These are phyloP conservation scores for Drosophila melanosoma DNA, from an alignment of 2,888 invertebrate species.

Conservation along the genomic window DNA sequence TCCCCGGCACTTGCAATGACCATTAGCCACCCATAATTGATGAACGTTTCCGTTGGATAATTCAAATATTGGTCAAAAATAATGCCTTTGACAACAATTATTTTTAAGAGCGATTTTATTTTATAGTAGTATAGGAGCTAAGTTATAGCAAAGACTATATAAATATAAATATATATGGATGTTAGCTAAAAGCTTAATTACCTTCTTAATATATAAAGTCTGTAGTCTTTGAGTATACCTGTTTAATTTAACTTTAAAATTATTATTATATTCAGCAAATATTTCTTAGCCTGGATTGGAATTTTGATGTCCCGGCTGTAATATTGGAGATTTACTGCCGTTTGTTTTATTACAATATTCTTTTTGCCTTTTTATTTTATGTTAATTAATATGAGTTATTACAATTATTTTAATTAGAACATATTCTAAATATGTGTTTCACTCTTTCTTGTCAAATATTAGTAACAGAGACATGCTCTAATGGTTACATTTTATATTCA, in stretches of 20 bases:
- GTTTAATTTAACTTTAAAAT: background rate
- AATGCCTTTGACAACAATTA: background rate
- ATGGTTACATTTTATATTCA: background rate
- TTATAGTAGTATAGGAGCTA: background rate
- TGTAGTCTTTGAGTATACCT: background rate
- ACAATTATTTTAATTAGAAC: background rate
- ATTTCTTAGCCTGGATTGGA: too few relatives aligned
- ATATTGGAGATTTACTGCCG: background rate
- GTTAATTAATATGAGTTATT: background rate
- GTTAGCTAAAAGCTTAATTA: background rate
- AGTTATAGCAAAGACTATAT: background rate
- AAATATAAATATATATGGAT: background rate
- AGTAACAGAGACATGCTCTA: background rate
- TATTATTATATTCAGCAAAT: background rate
- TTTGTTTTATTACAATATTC: background rate
- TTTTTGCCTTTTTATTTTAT: background rate
- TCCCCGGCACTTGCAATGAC: constrained; percentile 23
- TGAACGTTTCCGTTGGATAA: background rate
- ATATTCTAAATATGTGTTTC: background rate
- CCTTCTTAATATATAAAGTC: background rate
- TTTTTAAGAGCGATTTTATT: background rate
- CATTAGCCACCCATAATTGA: constrained; percentile 8
- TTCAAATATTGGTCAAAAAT: background rate
- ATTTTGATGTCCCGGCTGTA: background rate
- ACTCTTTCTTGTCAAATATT: background rate